Conservation (phyloP, 2,888 invertebrate species). For the Cylindroiulus punctatus region DNA sequence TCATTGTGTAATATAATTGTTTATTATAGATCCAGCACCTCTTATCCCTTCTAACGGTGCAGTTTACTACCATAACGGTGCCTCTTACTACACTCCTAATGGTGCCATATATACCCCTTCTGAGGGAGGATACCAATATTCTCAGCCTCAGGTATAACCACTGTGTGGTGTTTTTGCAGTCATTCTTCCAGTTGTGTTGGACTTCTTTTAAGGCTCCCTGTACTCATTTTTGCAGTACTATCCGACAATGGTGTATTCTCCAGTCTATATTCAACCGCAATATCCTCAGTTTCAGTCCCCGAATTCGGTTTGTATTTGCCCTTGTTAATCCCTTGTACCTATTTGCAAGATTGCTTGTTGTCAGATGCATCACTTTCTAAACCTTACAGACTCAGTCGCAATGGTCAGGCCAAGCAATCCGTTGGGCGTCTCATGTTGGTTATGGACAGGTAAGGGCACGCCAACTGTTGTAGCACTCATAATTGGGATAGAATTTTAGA, state of each 20-base stretch:
- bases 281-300: slow-evolving; percentile 60
- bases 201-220: neutral
- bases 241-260: slow-evolving; percentile 60
- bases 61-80: slow-evolving; percentile 68
- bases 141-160: slow-evolving; percentile 59
- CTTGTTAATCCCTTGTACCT: neutral
- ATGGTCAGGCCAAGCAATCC: slow-evolving; percentile 55
- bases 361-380: neutral
- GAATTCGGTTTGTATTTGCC: slow-evolving; percentile 57
- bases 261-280: slow-evolving; percentile 60
- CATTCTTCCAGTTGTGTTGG: neutral
- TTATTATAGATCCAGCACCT: slow-evolving; percentile 58
- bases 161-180: neutral
- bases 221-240: slow-evolving; percentile 58
- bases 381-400: slow-evolving; percentile 57
- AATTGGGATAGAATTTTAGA: neutral
- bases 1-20: neutral
- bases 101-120: slow-evolving; percentile 67
- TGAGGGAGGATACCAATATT: slow-evolving; percentile 62
- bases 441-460: slow-evolving; percentile 57
- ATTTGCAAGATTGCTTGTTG: neutral
- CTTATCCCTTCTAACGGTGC: slow-evolving; percentile 66
- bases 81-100: slow-evolving; percentile 66
- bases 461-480: too few species aligned
- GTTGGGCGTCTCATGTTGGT: slow-evolving; percentile 58